Conservation (phyloP, 2,113 vertebrate genomes). For the Dasyurus viverrinus region DNA sequence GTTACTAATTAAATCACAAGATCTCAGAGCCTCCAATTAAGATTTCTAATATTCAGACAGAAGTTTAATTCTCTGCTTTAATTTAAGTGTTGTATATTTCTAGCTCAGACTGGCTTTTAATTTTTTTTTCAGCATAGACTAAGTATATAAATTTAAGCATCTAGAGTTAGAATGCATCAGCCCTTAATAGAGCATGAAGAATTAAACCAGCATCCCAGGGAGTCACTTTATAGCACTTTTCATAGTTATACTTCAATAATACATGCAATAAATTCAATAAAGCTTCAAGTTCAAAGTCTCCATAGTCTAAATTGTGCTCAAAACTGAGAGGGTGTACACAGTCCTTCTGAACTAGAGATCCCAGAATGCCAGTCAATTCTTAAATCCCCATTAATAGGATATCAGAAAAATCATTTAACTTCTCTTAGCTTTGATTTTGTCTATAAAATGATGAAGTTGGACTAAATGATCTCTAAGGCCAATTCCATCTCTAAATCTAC, state of each 20-base stretch:
- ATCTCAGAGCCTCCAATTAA: neutral
- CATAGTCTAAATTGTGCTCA: neutral
- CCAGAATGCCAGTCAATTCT: neutral
- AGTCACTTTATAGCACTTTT: neutral
- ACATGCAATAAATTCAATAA: neutral
- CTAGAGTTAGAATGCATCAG: neutral
- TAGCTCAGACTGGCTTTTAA: neutral
- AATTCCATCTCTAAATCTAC: neutral
- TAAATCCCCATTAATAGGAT: neutral
- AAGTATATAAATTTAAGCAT: neutral
- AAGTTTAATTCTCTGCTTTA: neutral
- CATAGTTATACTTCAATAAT: neutral
- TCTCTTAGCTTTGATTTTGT: neutral
- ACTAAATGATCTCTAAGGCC: neutral
- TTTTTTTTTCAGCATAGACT: neutral
- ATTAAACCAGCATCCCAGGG: neutral
- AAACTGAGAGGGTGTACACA: neutral
- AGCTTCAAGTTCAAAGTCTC: neutral
- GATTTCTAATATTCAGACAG: neutral
- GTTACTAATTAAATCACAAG: neutral
- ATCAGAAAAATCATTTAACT: neutral
- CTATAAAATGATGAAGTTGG: conserved; percentile 21
- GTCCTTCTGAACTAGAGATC: neutral
- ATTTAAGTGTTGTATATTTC: neutral
- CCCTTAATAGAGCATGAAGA: neutral